These are phyloP conservation scores for Sipha flava DNA, from an alignment of 1,140 invertebrate genomes.

Conservation along the genomic window DNA sequence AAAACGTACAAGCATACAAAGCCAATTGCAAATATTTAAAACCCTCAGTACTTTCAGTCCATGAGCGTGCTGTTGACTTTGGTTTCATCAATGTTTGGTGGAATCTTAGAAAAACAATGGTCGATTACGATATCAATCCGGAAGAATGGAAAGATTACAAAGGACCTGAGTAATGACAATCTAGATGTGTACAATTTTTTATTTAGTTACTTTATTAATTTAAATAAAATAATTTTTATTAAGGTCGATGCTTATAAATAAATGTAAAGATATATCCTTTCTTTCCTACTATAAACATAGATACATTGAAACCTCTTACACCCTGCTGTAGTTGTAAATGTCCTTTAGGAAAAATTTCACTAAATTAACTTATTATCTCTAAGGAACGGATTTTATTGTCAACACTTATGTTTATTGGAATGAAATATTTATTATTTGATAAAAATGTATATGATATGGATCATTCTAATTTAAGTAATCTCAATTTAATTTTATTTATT, in stretches of 20 bases:
- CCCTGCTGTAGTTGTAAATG: no score
- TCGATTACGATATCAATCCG: conserved; percentile 66
- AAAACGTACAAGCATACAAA: conserved; percentile 58
- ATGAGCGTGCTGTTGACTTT: conserved; percentile 62
- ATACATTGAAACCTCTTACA: no score
- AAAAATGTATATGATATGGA: no score
- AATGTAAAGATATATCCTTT: not conserved
- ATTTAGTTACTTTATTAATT: not conserved
- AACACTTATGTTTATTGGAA: no score
- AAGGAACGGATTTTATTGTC: no score
- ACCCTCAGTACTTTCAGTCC: conserved; percentile 52
- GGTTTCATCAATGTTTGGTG: conserved; percentile 69
- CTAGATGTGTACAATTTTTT: not conserved
- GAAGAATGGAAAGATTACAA: conserved; percentile 34
- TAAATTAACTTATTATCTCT: no score
- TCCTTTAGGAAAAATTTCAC: no score
- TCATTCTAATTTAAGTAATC: no score
- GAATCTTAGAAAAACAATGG: conserved; percentile 59
- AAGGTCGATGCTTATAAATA: not conserved
- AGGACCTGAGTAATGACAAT: not conserved
- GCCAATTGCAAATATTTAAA: conserved; percentile 62
- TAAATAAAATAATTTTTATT: not conserved
- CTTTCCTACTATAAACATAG: not conserved
- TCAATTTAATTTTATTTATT: no score
- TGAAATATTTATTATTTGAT: no score